Evolutionary conservation across 2,797 vertebrate species (phyloP).

Genomic region (Melanotaenia trifasciata): DNA sequence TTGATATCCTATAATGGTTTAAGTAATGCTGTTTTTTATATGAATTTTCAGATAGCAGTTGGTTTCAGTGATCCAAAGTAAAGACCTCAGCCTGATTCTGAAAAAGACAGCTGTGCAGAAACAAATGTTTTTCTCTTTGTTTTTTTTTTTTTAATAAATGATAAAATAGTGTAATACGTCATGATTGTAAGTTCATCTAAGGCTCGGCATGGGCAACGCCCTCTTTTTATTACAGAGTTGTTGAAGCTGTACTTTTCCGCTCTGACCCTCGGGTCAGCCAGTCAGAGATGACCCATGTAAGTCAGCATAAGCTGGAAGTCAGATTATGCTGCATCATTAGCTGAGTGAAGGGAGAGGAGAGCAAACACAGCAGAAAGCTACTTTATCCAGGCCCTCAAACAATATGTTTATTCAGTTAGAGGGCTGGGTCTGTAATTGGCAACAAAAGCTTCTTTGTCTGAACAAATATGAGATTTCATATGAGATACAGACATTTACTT

Average conservation of each 20-base stretch:
- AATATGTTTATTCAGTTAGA: constrained; percentile 12
- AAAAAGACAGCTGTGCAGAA: no score
- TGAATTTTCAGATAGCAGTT: no score
- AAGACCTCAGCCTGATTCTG: no score
- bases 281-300: background rate
- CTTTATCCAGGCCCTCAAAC: background rate
- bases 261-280: background rate
- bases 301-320: background rate
- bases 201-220: background rate
- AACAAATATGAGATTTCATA: constrained; percentile 13
- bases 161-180: no score
- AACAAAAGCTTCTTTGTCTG: constrained; percentile 14
- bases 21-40: no score
- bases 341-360: background rate
- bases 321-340: constrained; percentile 12
- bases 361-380: background rate
- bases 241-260: background rate
- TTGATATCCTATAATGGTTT: no score
- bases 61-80: no score
- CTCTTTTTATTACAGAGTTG: background rate
- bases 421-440: constrained; percentile 7
- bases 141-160: no score
- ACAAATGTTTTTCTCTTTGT: no score
- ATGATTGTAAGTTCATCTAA: no score
- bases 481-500: constrained; percentile 11